Percentiles rank a stretch among this genome's conserved stretches.
Evolutionary conservation across 2,113 vertebrate genomes (phyloP).

Genomic region (Oenanthe melanoleuca): DNA sequence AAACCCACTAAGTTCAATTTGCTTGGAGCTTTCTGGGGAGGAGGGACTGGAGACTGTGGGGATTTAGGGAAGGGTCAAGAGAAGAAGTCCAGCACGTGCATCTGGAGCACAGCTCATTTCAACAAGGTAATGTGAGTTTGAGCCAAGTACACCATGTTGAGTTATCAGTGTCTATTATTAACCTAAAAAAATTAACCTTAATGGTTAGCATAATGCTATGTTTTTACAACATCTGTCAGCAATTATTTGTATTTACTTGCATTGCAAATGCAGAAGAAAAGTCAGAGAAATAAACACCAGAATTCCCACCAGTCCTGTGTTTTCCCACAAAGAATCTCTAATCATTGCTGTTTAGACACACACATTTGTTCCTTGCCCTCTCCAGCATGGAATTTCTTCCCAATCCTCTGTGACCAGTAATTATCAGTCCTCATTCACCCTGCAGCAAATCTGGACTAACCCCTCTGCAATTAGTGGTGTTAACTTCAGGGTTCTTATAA

Average conservation of each 20-base stretch:
- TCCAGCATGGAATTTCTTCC: neutral
- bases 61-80: neutral
- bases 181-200: neutral
- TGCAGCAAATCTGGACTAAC: neutral
- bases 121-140: neutral
- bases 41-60: neutral
- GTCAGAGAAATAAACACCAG: conserved; percentile 36
- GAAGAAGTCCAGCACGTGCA: neutral
- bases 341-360: neutral
- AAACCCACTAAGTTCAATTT: neutral
- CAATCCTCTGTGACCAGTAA: neutral
- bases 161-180: neutral
- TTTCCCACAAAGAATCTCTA: neutral
- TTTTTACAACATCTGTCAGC: conserved; percentile 48
- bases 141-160: neutral
- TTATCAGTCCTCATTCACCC: neutral
- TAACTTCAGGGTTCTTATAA: neutral
- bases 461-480: neutral
- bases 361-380: neutral
- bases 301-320: conserved; percentile 1
- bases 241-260: conserved; percentile 59
- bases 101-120: neutral
- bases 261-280: neutral
- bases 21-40: neutral
- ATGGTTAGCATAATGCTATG: neutral